Conservation (phyloP, 2,797 vertebrate species). For the Lerista edwardsae region DNA sequence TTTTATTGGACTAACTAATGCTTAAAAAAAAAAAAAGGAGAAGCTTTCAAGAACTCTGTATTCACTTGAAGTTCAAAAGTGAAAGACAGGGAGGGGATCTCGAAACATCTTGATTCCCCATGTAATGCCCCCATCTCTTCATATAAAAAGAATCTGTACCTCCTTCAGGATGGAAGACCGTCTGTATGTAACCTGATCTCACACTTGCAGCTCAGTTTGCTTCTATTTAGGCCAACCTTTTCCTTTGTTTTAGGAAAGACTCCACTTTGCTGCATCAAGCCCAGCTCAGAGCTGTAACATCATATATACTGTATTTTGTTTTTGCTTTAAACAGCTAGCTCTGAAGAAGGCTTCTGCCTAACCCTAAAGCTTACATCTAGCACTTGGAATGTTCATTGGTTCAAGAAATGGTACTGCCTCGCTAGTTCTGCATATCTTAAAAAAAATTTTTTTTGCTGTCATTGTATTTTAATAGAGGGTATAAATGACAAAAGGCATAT, state of each 20-base stretch:
- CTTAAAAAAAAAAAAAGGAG: not conserved
- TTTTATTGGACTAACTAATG: constrained; percentile 1
- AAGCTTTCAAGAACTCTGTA: constrained; percentile 1
- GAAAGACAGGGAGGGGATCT: not conserved
- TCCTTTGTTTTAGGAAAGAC: not conserved
- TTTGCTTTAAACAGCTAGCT: not conserved
- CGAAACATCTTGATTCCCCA: not conserved
- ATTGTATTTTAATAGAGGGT: not conserved
- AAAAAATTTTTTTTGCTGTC: not conserved
- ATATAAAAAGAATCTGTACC: not conserved
- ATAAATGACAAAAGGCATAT: not conserved
- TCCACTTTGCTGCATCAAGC: not conserved
- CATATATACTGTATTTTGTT: not conserved
- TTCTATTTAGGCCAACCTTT: not conserved
- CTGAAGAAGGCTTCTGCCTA: not conserved
- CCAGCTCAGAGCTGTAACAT: not conserved
- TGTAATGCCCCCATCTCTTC: not conserved
- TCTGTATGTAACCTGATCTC: not conserved
- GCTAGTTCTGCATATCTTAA: not conserved
- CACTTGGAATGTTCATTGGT: not conserved
- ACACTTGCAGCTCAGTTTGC: not conserved
- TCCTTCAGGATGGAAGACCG: not conserved
- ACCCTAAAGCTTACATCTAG: not conserved
- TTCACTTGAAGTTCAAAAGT: not conserved
- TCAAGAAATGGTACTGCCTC: not conserved